Base-by-base conservation (phyloP, 53 echinoderm and acorn worm genomes). In the Pentamera pediparva region DNA sequence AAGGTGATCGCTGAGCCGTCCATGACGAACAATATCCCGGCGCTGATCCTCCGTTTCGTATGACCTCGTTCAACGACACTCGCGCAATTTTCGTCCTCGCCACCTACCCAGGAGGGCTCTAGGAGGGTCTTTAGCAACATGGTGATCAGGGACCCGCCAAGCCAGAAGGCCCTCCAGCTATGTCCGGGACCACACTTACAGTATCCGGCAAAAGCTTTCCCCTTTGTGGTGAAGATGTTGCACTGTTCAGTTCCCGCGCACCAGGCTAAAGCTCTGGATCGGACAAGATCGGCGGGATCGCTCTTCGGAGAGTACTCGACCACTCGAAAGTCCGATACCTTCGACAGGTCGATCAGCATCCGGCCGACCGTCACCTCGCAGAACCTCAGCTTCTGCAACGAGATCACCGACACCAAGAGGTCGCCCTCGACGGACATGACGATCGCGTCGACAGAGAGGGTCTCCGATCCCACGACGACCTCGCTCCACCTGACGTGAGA, bases 171-270 rank as follows among this genome's bases (percentile, higher is more conserved):
- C 29, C 67, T 43, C 67, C 67, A 67, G 37, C 67, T 39, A 30
- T 41, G 67, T 13, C 67, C 67, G 31, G 67, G 67, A 6, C 67
- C 67, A 37, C 67, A 41, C 29, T 67, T 67, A 67, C 67, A 67
- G 45, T 67, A 67, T 7, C 67, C 29, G 15, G 67, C 67, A 30
- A 67, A 43, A 15, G 29, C 13, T 28, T 67, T 67, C 27, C 40
- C 39, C 45, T 67, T 67, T 3, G 22, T 25, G 26, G 67, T 67
- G 13, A 67, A 67, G 18, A 67, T 39, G 29, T 67, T 67, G 43
- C 28, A 27, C 18, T 22, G 18, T 24, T 43, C 37, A 21, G 67
- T 15, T 9, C 31, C 67, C 10, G 17, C 12, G 29, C 67, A 41
- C 24, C 21, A 67, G 29, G 47, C 41, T 29, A 41, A 28, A 28